phyloP scores from a whole-genome alignment of 1,140 invertebrate species.

The Lepidurus packardi region DNA sequence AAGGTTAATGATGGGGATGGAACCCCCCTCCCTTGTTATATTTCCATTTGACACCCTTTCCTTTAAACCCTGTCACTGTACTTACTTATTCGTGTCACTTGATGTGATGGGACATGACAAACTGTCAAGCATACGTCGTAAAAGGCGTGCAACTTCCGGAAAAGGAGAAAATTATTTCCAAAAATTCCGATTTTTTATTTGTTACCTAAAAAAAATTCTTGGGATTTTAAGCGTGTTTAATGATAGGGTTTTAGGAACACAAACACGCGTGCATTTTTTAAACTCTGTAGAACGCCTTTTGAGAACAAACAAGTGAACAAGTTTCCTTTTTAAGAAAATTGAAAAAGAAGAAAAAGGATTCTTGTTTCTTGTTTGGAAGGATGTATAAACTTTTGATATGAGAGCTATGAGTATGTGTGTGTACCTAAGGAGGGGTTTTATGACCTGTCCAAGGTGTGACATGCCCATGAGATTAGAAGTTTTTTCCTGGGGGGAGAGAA shows the following conservation, averaged over 20 bases:
- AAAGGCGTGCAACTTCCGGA: background rate
- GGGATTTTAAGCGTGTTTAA: slow-evolving; percentile 6
- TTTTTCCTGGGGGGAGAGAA: background rate
- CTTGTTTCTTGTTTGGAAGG: background rate
- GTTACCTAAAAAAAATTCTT: background rate
- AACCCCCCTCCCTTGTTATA: background rate
- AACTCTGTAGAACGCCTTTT: background rate
- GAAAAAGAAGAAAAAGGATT: too few species aligned
- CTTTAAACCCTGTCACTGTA: background rate
- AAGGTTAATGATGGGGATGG: slow-evolving; percentile 7
- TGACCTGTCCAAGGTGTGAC: background rate
- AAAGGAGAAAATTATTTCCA: background rate
- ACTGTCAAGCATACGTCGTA: background rate
- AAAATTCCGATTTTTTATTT: background rate
- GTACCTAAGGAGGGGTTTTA: background rate
- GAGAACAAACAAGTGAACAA: too few species aligned
- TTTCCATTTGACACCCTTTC: slow-evolving; percentile 3
- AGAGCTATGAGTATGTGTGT: background rate
- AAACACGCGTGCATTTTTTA: slow-evolving; percentile 1
- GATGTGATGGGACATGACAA: background rate
- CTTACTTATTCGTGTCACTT: background rate
- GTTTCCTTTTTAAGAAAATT: too few species aligned
- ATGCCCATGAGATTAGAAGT: background rate
- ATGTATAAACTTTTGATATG: background rate
- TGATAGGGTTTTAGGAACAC: background rate